Percentiles rank a stretch among this genome's conserved stretches.
Conservation (phyloP, 2,113 vertebrate species). For the Sinocyclocheilus maitianheensis region DNA sequence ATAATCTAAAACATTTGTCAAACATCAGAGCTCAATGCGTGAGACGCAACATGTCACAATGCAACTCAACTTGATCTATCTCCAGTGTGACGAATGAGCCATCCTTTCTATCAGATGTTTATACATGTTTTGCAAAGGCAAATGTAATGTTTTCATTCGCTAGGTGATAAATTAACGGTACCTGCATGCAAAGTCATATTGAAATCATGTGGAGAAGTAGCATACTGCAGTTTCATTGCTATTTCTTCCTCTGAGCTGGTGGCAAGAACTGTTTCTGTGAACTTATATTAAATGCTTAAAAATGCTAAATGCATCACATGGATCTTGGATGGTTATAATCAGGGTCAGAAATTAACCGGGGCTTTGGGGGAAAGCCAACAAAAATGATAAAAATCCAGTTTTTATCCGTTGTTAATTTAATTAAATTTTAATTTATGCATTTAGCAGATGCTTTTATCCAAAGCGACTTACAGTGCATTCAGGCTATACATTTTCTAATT, state of each 20-base stretch:
- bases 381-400: too few species aligned
- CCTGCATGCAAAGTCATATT: neutral
- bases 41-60: neutral
- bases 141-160: neutral
- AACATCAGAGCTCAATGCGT: neutral
- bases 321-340: neutral
- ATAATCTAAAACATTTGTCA: neutral
- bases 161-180: neutral
- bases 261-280: neutral
- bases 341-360: too few species aligned
- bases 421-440: too few species aligned
- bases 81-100: neutral
- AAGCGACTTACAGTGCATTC: too few species aligned
- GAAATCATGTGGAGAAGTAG: neutral
- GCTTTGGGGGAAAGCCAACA: too few species aligned
- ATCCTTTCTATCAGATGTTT: neutral
- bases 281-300: neutral
- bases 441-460: too few species aligned
- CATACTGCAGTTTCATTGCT: neutral
- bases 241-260: neutral
- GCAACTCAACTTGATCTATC: neutral
- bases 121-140: neutral
- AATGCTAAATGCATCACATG: neutral
- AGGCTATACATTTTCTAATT: too few species aligned
- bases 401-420: too few species aligned